Evolutionary conservation across 2,797 vertebrate species (phyloP).

Genomic region (Parauchenoglanis ngamensis): DNA sequence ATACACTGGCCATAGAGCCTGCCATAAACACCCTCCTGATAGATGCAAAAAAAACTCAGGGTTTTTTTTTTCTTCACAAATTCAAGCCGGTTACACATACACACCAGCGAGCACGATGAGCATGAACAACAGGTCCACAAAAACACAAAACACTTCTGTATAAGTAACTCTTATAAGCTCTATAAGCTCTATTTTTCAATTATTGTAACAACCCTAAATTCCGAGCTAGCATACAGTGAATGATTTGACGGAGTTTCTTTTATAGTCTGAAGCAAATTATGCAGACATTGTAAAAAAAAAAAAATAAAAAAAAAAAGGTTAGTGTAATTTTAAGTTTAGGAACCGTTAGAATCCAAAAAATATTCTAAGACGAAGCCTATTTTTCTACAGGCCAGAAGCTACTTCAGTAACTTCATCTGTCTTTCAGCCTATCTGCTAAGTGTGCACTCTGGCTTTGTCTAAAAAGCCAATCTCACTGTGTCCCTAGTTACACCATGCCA

Average conservation of each 20-base stretch:
- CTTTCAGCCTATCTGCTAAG: neutral
- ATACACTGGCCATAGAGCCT: conserved; percentile 11
- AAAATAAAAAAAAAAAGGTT: neutral
- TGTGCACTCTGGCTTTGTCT: neutral
- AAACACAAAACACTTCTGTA: neutral
- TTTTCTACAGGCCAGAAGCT: conserved; percentile 5
- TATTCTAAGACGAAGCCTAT: conserved; percentile 14
- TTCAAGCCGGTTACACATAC: neutral
- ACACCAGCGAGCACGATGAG: neutral
- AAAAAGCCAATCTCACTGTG: conserved; percentile 5
- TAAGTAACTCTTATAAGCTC: neutral
- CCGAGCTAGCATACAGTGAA: neutral
- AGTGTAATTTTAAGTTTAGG: neutral
- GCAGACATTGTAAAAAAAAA: neutral
- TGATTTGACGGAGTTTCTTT: neutral
- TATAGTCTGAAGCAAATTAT: neutral
- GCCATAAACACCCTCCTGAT: neutral
- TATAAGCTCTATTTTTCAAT: neutral
- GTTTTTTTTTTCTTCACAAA: neutral
- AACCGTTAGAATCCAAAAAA: no score
- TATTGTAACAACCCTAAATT: neutral
- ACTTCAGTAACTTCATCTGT: neutral
- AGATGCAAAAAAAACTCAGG: neutral
- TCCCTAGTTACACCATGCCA: conserved; percentile 28
- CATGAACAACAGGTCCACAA: neutral